phyloP scores from a whole-genome alignment of 2,888 invertebrate species.

The Oeneis ivallda region DNA sequence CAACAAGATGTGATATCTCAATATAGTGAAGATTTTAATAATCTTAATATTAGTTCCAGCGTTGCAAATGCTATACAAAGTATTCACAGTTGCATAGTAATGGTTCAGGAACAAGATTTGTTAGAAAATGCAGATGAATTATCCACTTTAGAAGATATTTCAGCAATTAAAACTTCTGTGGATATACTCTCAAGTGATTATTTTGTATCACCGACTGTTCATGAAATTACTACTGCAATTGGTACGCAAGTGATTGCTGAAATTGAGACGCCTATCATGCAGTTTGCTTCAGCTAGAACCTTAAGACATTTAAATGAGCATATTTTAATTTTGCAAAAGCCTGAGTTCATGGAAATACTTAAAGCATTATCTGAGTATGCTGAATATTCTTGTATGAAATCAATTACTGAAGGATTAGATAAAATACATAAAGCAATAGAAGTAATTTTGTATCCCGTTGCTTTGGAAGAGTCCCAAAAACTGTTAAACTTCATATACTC shows the following conservation, averaged over 20 bases:
- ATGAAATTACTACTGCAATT: constrained; percentile 51
- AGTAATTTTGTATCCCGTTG: constrained; percentile 63
- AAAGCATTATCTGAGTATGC: constrained; percentile 64
- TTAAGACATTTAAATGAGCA: constrained; percentile 63
- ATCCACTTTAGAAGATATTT: constrained; percentile 81
- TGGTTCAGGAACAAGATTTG: constrained; percentile 71
- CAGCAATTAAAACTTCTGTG: constrained; percentile 80
- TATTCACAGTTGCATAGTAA: constrained; percentile 69
- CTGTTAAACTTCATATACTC: constrained; percentile 48
- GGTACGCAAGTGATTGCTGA: constrained; percentile 43
- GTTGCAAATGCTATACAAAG: constrained; percentile 67
- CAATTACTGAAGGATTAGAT: constrained; percentile 54
- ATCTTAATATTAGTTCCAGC: constrained; percentile 54
- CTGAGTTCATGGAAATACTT: constrained; percentile 62
- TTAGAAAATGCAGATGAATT: constrained; percentile 78
- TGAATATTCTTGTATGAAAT: constrained; percentile 64
- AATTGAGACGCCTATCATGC: constrained; percentile 43
- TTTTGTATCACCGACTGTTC: constrained; percentile 56
- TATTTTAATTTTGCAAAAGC: constrained; percentile 59
- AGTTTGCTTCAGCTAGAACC: constrained; percentile 55
- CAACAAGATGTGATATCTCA: constrained; percentile 74
- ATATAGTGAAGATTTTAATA: constrained; percentile 56
- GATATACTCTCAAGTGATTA: constrained; percentile 68
- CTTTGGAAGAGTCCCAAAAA: constrained; percentile 60
- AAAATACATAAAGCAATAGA: constrained; percentile 61